Evolutionary conservation across 1,140 invertebrate genomes (phyloP).

Genomic region (Papilio glaucus): DNA sequence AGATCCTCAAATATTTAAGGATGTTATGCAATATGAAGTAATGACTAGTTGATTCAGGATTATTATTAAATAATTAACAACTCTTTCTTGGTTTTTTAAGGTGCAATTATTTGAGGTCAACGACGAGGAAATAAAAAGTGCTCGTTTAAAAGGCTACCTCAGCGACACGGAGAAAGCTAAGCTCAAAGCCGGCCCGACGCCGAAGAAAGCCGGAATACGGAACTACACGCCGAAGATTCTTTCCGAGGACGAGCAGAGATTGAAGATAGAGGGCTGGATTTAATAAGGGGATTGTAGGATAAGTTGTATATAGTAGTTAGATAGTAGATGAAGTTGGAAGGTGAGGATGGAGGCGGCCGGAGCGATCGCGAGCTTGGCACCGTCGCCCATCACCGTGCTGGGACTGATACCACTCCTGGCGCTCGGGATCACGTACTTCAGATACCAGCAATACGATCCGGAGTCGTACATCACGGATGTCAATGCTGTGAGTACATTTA

Average conservation of each 20-base stretch:
- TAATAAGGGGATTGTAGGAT: constrained; percentile 68
- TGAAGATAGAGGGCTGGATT: constrained; percentile 76
- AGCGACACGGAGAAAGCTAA: constrained; percentile 83
- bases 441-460: constrained; percentile 91
- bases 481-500: constrained; percentile 85
- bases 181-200: constrained; percentile 57
- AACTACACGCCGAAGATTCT: constrained; percentile 88
- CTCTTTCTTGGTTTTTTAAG: background rate
- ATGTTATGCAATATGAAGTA: no score
- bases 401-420: constrained; percentile 91
- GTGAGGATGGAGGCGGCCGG: constrained; percentile 77
- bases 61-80: no score
- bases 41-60: no score
- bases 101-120: constrained; percentile 71
- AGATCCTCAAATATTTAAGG: no score
- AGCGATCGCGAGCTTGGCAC: constrained; percentile 77
- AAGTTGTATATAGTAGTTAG: constrained; percentile 76
- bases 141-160: constrained; percentile 85
- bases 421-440: constrained; percentile 91
- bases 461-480: constrained; percentile 90
- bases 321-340: constrained; percentile 70
- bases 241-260: constrained; percentile 76
- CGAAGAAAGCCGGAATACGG: constrained; percentile 84
- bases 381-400: constrained; percentile 84
- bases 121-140: constrained; percentile 84